Conservation (phyloP, 1,140 invertebrate species). For the Lasioglossum albipes region DNA sequence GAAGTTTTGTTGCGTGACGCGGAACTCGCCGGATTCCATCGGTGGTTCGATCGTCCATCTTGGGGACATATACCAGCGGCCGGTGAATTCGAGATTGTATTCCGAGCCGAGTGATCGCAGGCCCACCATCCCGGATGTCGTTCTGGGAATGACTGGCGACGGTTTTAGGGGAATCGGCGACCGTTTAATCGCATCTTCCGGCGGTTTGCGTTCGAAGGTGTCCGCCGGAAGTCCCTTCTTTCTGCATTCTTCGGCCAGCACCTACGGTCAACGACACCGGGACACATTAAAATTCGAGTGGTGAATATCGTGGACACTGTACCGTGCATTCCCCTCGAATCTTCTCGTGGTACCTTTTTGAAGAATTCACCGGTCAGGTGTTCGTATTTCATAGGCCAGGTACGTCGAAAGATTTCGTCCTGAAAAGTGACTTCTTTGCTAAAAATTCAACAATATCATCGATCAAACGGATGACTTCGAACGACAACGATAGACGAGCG, state of each 20-base stretch:
- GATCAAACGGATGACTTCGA: background rate
- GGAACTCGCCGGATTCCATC: slow-evolving; percentile 52
- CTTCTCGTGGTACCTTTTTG: slow-evolving; percentile 62
- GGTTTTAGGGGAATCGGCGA: slow-evolving; percentile 63
- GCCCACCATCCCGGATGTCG: slow-evolving; percentile 75
- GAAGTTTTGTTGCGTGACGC: slow-evolving; percentile 62
- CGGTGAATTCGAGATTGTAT: slow-evolving; percentile 73
- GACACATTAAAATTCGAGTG: slow-evolving; percentile 51
- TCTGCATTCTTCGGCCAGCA: slow-evolving; percentile 64
- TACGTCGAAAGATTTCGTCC: slow-evolving; percentile 62
- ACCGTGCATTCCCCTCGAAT: background rate
- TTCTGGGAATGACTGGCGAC: slow-evolving; percentile 67
- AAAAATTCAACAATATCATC: slow-evolving; percentile 18
- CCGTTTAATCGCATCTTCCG: slow-evolving; percentile 53
- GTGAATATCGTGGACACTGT: slow-evolving; percentile 8
- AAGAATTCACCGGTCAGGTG: slow-evolving; percentile 68
- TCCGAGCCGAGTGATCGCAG: slow-evolving; percentile 74
- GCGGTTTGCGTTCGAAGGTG: slow-evolving; percentile 54
- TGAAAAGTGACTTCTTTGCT: slow-evolving; percentile 72
- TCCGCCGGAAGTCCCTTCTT: slow-evolving; percentile 59
- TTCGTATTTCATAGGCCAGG: slow-evolving; percentile 67
- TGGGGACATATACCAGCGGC: slow-evolving; percentile 74
- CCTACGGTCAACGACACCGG: slow-evolving; percentile 60
- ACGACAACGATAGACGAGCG: too few relatives aligned
- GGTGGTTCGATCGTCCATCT: slow-evolving; percentile 71